Percentiles rank a stretch among this genome's conserved stretches.
These are phyloP conservation scores for Trachurus trachurus DNA, from an alignment of 2,797 vertebrate genomes.

Conservation along the genomic window DNA sequence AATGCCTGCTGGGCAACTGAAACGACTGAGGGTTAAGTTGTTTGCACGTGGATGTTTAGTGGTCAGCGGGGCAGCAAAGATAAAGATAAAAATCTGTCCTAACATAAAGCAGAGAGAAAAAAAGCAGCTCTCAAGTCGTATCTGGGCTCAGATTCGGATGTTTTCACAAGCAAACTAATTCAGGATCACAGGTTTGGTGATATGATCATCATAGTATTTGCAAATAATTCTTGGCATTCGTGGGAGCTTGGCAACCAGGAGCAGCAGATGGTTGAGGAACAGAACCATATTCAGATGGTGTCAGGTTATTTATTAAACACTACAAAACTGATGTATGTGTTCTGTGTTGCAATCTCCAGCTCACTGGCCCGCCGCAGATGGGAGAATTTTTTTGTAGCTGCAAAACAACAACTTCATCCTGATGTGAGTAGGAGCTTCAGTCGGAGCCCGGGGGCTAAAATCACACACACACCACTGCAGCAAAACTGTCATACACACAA, in stretches of 20 bases:
- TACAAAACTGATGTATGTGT: slow-evolving; percentile 18
- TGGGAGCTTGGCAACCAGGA: slow-evolving; percentile 49
- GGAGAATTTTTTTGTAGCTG: not conserved
- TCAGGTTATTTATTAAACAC: slow-evolving; percentile 58
- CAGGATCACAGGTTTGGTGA: slow-evolving; percentile 9
- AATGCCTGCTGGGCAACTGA: not conserved
- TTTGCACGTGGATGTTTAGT: not conserved
- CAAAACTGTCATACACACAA: slow-evolving; percentile 15
- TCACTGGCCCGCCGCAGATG: slow-evolving; percentile 8
- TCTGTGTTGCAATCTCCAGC: slow-evolving; percentile 25
- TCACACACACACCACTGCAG: slow-evolving; percentile 4
- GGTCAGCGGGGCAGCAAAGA: not conserved
- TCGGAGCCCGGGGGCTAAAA: not conserved
- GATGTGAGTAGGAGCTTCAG: slow-evolving; percentile 23
- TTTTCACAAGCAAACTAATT: slow-evolving; percentile 7
- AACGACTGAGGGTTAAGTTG: not conserved
- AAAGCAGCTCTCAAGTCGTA: not conserved
- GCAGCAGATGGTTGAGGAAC: slow-evolving; percentile 62
- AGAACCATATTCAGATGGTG: slow-evolving; percentile 36
- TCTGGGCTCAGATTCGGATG: not conserved
- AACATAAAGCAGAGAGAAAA: not conserved
- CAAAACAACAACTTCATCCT: slow-evolving; percentile 11
- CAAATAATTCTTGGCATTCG: slow-evolving; percentile 32
- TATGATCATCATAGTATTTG: slow-evolving; percentile 20
- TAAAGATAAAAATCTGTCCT: not conserved